Evolutionary conservation across 1,140 invertebrate genomes (phyloP).

Genomic region (Monomorium pharaonis): DNA sequence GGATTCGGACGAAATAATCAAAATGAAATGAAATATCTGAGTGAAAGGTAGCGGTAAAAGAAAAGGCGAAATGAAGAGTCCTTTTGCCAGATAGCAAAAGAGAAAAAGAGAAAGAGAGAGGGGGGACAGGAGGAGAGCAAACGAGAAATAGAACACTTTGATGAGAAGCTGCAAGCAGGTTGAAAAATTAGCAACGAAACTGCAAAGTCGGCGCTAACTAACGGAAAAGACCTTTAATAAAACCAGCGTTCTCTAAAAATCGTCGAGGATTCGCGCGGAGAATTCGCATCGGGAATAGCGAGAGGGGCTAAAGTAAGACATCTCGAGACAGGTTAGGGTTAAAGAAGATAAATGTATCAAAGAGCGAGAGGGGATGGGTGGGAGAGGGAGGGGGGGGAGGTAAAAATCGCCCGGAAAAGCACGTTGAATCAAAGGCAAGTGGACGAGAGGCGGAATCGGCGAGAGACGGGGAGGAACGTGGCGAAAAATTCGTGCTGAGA

Average conservation of each 20-base stretch:
- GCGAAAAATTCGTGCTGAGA: slow-evolving; percentile 23
- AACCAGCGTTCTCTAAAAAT: slow-evolving; percentile 29
- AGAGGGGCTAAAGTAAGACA: slow-evolving; percentile 14
- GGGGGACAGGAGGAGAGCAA: no score
- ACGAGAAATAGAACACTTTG: background rate
- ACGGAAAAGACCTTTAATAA: slow-evolving; percentile 17
- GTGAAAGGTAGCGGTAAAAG: background rate
- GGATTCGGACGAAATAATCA: slow-evolving; percentile 15
- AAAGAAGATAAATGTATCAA: slow-evolving; percentile 54
- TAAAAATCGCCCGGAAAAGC: background rate
- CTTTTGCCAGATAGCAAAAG: background rate
- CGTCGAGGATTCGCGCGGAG: background rate
- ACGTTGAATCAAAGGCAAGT: background rate
- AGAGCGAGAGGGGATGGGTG: background rate
- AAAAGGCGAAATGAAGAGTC: background rate
- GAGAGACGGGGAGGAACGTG: slow-evolving; percentile 32
- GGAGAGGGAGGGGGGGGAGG: background rate
- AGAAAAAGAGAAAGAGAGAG: background rate
- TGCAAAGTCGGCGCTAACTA: background rate
- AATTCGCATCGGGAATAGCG: background rate
- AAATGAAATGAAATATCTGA: slow-evolving; percentile 45
- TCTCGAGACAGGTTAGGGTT: slow-evolving; percentile 17
- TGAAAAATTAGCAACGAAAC: slow-evolving; percentile 11
- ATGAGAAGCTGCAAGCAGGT: slow-evolving; percentile 12
- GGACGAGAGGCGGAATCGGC: slow-evolving; percentile 12